Evolutionary conservation across 37 sponge, comb jelly and placozoan genomes (phyloP).

Genomic region (Haliclona indistincta): DNA sequence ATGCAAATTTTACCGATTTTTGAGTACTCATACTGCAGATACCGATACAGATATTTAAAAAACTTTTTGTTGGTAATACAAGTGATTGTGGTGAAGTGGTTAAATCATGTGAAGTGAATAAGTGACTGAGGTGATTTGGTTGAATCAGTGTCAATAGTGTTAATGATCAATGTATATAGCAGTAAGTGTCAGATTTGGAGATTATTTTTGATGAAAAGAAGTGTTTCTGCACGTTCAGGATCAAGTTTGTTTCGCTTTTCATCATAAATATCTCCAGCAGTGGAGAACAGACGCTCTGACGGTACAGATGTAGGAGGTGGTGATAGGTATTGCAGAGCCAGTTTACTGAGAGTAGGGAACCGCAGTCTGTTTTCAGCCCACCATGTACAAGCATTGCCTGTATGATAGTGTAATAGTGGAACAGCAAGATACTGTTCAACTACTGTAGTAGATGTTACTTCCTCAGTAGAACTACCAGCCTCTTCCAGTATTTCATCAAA

Average conservation of each 20-base stretch:
- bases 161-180: too few relatives aligned
- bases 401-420: slow-evolving; percentile 6
- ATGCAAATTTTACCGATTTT: too few relatives aligned
- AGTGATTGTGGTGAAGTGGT: too few relatives aligned
- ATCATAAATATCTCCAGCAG: slow-evolving; percentile 19
- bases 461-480: neutral
- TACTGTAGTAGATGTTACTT: neutral
- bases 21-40: too few relatives aligned
- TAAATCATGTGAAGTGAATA: too few relatives aligned
- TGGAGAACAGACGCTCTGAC: slow-evolving; percentile 18
- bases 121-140: too few relatives aligned
- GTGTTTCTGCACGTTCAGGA: slow-evolving; percentile 19
- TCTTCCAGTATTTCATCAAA: slow-evolving; percentile 18
- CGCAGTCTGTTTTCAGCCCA: slow-evolving; percentile 11
- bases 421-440: slow-evolving; percentile 10
- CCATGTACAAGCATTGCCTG: slow-evolving; percentile 10
- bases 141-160: too few relatives aligned
- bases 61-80: too few relatives aligned
- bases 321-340: slow-evolving; percentile 16
- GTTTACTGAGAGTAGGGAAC: neutral
- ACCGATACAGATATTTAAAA: too few relatives aligned
- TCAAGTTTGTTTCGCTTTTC: slow-evolving; percentile 6
- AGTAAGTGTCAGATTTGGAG: too few relatives aligned
- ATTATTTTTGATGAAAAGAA: slow-evolving; percentile 32
- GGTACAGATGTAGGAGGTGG: slow-evolving; percentile 26